Conservation (phyloP, 2,113 vertebrate species). For the Leuciscus idus region DNA sequence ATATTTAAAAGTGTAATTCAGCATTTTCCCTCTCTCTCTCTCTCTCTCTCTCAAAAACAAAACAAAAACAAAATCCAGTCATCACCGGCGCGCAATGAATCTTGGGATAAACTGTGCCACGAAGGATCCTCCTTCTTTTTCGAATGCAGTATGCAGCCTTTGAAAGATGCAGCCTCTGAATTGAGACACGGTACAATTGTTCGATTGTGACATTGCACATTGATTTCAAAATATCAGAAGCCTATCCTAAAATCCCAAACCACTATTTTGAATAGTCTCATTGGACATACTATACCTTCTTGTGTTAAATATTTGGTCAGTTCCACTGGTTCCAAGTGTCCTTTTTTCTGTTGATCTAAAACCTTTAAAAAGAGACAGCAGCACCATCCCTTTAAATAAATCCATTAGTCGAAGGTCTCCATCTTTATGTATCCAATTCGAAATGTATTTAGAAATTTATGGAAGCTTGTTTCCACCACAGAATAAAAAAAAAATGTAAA, state of each 20-base stretch:
- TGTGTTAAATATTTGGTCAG: slow-evolving; percentile 85
- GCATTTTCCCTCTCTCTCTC: too few relatives aligned
- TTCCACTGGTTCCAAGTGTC: slow-evolving; percentile 84
- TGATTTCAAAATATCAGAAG: background rate
- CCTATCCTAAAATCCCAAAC: background rate
- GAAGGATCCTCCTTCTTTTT: too few relatives aligned
- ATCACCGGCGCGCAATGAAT: too few relatives aligned
- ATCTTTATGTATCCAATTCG: background rate
- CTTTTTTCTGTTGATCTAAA: slow-evolving; percentile 85
- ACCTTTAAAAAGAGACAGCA: slow-evolving; percentile 71
- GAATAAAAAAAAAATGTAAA: too few relatives aligned
- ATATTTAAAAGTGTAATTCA: too few relatives aligned
- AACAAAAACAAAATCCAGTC: too few relatives aligned
- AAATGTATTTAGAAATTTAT: too few relatives aligned
- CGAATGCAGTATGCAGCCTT: too few relatives aligned
- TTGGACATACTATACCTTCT: slow-evolving; percentile 78
- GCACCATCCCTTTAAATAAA: background rate
- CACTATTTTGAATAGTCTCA: background rate
- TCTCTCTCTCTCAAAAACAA: too few relatives aligned
- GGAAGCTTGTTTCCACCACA: too few relatives aligned
- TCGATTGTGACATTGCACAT: background rate
- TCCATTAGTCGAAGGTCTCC: background rate
- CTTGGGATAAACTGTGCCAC: too few relatives aligned
- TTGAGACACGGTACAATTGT: background rate
- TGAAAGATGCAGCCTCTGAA: too few relatives aligned